phyloP scores from a whole-genome alignment of 2,888 invertebrate genomes.

The Hirtodrosophila histrioides region DNA sequence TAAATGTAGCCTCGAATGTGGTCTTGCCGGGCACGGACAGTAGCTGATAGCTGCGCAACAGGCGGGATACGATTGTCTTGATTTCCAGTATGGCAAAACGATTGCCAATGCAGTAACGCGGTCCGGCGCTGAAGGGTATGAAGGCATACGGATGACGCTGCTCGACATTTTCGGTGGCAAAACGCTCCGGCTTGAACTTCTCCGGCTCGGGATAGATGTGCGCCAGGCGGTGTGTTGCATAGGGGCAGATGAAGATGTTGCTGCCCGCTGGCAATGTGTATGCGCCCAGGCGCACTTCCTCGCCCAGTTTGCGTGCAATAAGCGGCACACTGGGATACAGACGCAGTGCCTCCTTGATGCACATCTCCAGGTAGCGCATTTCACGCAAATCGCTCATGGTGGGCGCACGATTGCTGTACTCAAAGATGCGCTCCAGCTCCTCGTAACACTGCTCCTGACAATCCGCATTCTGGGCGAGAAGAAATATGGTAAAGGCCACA shows the following conservation, averaged over 20 bases:
- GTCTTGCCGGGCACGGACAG: constrained; percentile 85
- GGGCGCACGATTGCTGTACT: constrained; percentile 83
- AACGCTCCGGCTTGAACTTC: constrained; percentile 86
- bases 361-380: constrained; percentile 89
- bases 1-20: constrained; percentile 85
- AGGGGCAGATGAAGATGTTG: constrained; percentile 86
- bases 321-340: constrained; percentile 84
- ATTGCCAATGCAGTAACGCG: constrained; percentile 86
- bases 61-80: constrained; percentile 86
- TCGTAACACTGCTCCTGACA: constrained; percentile 85
- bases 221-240: constrained; percentile 86
- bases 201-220: constrained; percentile 86
- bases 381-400: constrained; percentile 86
- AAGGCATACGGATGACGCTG: constrained; percentile 86
- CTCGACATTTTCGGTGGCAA: constrained; percentile 85
- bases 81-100: constrained; percentile 87
- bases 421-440: constrained; percentile 85
- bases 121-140: constrained; percentile 87
- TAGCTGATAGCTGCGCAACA: constrained; percentile 85
- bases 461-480: constrained; percentile 85
- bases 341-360: constrained; percentile 89
- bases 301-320: constrained; percentile 82
- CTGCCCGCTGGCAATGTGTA: constrained; percentile 86
- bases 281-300: constrained; percentile 84
- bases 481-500: constrained; percentile 86